Conservation (phyloP, 2,113 vertebrate genomes). For the Gyps fulvus region DNA sequence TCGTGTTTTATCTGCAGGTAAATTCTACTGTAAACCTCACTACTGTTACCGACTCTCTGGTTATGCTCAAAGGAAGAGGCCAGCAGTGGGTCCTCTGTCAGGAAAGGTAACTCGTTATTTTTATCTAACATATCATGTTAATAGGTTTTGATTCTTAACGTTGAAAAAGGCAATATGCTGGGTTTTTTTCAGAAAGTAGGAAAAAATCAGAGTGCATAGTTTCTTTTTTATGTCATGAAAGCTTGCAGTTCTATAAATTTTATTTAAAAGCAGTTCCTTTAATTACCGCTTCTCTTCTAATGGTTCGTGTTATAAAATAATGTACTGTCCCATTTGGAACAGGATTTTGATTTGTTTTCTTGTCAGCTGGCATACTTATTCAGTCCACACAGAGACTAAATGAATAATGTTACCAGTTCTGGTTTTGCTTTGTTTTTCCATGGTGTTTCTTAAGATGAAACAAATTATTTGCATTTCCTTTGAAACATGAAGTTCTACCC, state of each 20-base stretch:
- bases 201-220: not conserved
- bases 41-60: conserved; percentile 94
- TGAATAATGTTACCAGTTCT: not conserved
- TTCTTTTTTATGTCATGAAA: not conserved
- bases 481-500: not conserved
- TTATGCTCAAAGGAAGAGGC: conserved; percentile 92
- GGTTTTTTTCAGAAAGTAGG: not conserved
- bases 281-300: not conserved
- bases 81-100: conserved; percentile 76
- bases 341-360: not conserved
- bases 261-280: not conserved
- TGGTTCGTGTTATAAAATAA: not conserved
- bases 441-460: not conserved
- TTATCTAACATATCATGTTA: fast-evolving
- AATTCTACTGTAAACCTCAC: conserved; percentile 99
- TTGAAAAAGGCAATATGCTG: not conserved
- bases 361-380: not conserved
- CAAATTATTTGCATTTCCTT: not conserved
- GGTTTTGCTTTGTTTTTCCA: not conserved
- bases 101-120: conserved; percentile 79
- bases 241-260: not conserved
- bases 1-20: conserved; percentile 79
- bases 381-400: not conserved
- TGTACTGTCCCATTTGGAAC: not conserved
- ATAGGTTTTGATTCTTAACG: not conserved